These are phyloP conservation scores for Lynx canadensis DNA, from an alignment of 2,113 vertebrate genomes.

Conservation along the genomic window DNA sequence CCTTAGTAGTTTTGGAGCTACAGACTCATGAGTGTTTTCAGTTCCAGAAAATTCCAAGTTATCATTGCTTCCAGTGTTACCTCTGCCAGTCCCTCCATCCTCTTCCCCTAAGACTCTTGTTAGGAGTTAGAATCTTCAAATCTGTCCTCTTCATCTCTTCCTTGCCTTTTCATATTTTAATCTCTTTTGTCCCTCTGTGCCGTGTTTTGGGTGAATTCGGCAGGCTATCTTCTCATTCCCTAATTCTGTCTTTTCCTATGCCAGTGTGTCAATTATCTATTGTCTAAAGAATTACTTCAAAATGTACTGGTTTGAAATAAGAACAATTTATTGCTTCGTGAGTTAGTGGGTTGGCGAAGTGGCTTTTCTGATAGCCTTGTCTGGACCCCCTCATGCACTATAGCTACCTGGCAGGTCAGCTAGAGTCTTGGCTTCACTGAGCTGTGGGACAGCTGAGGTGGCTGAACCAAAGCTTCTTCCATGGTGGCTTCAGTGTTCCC, in stretches of 20 bases:
- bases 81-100: background rate
- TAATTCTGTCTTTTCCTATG: background rate
- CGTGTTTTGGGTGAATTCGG: background rate
- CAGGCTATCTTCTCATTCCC: background rate
- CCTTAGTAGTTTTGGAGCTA: background rate
- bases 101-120: background rate
- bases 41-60: slow-evolving; percentile 16
- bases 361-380: background rate
- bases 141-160: background rate
- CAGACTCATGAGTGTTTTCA: background rate
- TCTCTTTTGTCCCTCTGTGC: background rate
- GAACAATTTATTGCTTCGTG: background rate
- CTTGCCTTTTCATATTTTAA: background rate
- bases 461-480: background rate
- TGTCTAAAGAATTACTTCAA: background rate
- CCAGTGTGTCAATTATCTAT: background rate
- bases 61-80: background rate
- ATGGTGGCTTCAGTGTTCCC: background rate
- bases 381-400: background rate
- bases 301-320: background rate
- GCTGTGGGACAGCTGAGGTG: background rate
- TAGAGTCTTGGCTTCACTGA: background rate
- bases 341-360: background rate
- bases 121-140: background rate
- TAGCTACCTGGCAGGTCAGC: background rate